Evolutionary conservation across 2,888 invertebrate genomes (phyloP), one percentile per base, ranked within the genome.

Genomic region (Tinea pellionella): DNA sequence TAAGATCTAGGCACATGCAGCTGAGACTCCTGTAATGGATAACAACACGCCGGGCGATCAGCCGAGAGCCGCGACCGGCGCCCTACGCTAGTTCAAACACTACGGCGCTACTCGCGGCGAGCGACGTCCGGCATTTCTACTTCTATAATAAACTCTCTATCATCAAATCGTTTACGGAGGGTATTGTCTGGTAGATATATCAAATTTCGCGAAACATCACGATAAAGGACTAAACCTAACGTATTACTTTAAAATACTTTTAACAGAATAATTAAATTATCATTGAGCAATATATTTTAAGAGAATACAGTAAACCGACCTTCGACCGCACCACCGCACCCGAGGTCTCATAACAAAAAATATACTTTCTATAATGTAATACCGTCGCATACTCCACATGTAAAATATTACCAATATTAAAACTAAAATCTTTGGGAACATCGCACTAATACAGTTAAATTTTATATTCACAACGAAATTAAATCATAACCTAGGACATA

Each of bases 1-100:
- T 88, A 88, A 86, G 83, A 87, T 88, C 88, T 88, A 88, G 88
- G 88, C 88, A 88, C 88, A 87, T 88, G 85, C 88, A 87, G 86
- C 86, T 87, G 86, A 86, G 81, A 86, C 84, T 86, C 87, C 87
- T 86, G 88, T 88, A 86, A 47, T 81, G 82, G 78, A 80, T 80
- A 80, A 79, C 77, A 81, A 60, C 51, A 53, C 51, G 18, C 61
- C 59, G 61, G 55, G 47, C 60, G 51, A 60, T n/a, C 58, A 42
- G 47, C 47, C 47, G 16, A 4, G n/a, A 15, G 15, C 47, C 16
- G 47, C 47, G 47, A 18, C 12, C 15, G 47, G 47, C 15, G 47
- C 15, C 15, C 47, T 47, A 47, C 47, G 47, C 47, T 47, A 47
- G 18, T 15, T 47, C 47, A 47, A 47, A 47, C 18, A 47, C 47